Percentiles rank a stretch among this genome's conserved stretches.
These are phyloP conservation scores for Agrotis segetum DNA, from an alignment of 2,888 invertebrate genomes.

Conservation along the genomic window DNA sequence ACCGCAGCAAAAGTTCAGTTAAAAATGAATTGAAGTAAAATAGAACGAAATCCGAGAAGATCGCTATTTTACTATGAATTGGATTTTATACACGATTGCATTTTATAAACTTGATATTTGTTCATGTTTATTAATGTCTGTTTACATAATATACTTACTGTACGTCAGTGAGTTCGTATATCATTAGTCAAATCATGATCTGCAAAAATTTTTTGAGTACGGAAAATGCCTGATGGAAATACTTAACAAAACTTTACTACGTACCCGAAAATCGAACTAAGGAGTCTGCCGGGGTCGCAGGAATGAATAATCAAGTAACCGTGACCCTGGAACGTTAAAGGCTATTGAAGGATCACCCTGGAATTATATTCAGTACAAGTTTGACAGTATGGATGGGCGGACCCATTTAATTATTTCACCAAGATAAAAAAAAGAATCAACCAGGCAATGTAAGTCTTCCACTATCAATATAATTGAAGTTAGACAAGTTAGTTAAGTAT, in stretches of 20 bases:
- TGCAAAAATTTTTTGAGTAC: too few species aligned
- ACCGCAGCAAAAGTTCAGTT: conserved; percentile 2
- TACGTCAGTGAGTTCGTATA: too few species aligned
- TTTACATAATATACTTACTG: not conserved
- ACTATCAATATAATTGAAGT: not conserved
- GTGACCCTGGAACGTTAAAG: too few species aligned
- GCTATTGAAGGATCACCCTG: too few species aligned
- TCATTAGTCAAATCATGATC: too few species aligned
- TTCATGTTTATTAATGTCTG: conserved; percentile 9
- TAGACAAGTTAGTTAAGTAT: conserved; percentile 3
- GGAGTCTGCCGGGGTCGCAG: too few species aligned
- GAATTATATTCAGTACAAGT: too few species aligned
- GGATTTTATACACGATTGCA: not conserved
- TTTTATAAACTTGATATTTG: not conserved
- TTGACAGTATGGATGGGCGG: too few species aligned
- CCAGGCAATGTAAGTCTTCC: not conserved
- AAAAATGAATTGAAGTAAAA: conserved; percentile 19
- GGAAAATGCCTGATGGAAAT: not conserved
- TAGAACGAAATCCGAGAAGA: conserved; percentile 1
- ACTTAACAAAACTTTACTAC: not conserved
- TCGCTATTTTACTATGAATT: not conserved
- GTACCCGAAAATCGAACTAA: too few species aligned
- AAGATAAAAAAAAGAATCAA: too few species aligned
- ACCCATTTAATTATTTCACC: too few species aligned
- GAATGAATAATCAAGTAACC: too few species aligned